phyloP scores from a whole-genome alignment of 2,888 invertebrate genomes.

The Adelphocoris suturalis region DNA sequence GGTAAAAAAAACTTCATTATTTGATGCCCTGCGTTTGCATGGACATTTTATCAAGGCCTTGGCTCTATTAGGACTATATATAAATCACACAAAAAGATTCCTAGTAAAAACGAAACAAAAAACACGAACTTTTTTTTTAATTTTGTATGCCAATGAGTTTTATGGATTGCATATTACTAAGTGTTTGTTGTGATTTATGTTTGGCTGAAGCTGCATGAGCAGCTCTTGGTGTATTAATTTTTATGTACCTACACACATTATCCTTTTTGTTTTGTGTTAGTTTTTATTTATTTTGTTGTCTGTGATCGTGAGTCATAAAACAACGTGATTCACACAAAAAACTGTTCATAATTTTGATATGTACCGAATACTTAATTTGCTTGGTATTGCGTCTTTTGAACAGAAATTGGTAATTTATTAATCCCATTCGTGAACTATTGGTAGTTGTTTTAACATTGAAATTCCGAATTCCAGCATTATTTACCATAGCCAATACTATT shows the following conservation, averaged over 20 bases:
- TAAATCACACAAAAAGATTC: neutral
- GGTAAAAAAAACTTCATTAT: constrained; percentile 23
- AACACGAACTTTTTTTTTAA: neutral
- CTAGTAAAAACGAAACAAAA: neutral
- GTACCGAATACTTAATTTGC: neutral
- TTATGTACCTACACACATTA: constrained; percentile 72
- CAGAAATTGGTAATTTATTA: neutral
- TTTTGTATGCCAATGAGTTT: constrained; percentile 49
- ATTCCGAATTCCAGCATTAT: constrained; percentile 38
- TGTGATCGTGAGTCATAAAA: neutral
- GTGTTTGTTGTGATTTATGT: constrained; percentile 60
- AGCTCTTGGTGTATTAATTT: constrained; percentile 59
- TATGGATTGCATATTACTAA: constrained; percentile 46
- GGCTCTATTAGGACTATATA: neutral
- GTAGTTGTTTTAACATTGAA: neutral
- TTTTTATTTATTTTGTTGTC: constrained; percentile 76
- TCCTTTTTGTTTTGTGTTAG: constrained; percentile 79
- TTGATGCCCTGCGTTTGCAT: constrained; percentile 36
- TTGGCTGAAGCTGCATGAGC: constrained; percentile 68
- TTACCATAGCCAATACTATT: constrained; percentile 48
- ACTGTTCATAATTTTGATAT: neutral
- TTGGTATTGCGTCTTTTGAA: constrained; percentile 9
- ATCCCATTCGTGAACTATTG: neutral
- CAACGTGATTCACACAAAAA: constrained; percentile 67
- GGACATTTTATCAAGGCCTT: neutral